Evolutionary conservation across 2,113 vertebrate genomes (phyloP).

Genomic region (Mus musculus): GRCm39 chr4:91384501-91385000

Average conservation of each 20-base stretch:
- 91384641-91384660: not conserved
- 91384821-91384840: conserved; percentile 46
- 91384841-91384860: conserved; percentile 38
- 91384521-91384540: conserved; percentile 37
- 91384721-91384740: conserved; percentile 19
- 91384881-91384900: not conserved
- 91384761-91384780: not conserved
- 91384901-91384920: conserved; percentile 27
- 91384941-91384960: conserved; percentile 24
- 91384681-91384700: not conserved
- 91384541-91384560: not conserved
- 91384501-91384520: too few relatives aligned
- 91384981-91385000: not conserved
- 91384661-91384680: not conserved
- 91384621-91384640: not conserved
- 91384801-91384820: conserved; percentile 42
- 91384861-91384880: conserved; percentile 9
- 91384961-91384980: conserved; percentile 8
- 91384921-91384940: not conserved
- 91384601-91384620: not conserved
- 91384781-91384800: not conserved
- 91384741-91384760: not conserved
- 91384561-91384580: not conserved
- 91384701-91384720: not conserved
- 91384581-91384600: not conserved